Evolutionary conservation across 2,113 vertebrate species (phyloP).

Genomic region (Prochilodus magdalenae): DNA sequence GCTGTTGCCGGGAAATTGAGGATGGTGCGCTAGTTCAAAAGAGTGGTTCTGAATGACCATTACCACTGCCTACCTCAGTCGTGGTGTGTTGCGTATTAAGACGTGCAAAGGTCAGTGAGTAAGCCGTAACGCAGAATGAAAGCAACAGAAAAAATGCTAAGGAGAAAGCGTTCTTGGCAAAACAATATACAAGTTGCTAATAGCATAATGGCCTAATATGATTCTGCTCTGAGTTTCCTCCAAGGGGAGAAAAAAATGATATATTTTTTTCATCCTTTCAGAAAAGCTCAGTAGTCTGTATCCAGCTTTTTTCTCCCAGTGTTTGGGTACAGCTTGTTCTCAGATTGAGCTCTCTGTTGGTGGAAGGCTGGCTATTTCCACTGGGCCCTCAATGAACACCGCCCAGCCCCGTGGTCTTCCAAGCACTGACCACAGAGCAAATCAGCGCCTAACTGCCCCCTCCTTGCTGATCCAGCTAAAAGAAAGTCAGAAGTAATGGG

Average conservation of each 20-base stretch:
- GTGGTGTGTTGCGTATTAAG: slow-evolving; percentile 14
- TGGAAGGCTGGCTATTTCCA: slow-evolving; percentile 13
- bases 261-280: not conserved
- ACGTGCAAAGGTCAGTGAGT: not conserved
- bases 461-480: slow-evolving; percentile 39
- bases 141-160: not conserved
- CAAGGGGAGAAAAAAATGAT: not conserved
- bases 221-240: not conserved
- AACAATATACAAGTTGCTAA: not conserved
- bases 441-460: slow-evolving; percentile 29
- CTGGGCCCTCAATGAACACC: slow-evolving; percentile 13
- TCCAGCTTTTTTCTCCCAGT: not conserved
- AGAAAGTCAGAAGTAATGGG: slow-evolving; percentile 45
- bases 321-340: slow-evolving; percentile 13
- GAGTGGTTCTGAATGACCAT: slow-evolving; percentile 3
- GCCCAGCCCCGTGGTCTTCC: slow-evolving; percentile 30
- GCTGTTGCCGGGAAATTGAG: slow-evolving; percentile 22
- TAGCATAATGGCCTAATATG: slow-evolving; percentile 7
- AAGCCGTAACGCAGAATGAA: not conserved
- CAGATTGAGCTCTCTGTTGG: slow-evolving; percentile 1
- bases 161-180: not conserved
- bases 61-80: not conserved
- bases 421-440: slow-evolving; percentile 37
- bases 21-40: slow-evolving; percentile 22
- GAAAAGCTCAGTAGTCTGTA: not conserved